Conservation (phyloP, 2,888 invertebrate species). For the Tyria jacobaeae region DNA sequence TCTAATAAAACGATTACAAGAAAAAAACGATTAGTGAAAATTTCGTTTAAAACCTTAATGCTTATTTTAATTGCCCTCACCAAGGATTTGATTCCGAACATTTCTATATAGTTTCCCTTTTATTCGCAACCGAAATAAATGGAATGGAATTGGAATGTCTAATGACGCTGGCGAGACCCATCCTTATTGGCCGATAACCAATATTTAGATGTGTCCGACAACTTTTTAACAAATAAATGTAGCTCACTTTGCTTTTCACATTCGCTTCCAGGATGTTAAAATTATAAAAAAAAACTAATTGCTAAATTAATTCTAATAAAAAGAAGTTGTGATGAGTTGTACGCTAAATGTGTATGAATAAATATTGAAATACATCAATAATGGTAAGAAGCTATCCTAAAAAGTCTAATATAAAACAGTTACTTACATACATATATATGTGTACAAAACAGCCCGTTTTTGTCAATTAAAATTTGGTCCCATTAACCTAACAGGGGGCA, state of each 20-base stretch:
- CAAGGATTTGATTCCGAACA: conserved; percentile 28
- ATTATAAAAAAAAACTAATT: neutral
- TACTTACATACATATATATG: no score
- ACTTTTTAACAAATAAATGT: conserved; percentile 49
- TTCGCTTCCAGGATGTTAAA: neutral
- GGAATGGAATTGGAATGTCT: conserved; percentile 40
- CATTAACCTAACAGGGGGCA: no score
- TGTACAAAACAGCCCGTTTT: no score
- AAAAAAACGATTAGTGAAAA: neutral
- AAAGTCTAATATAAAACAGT: no score
- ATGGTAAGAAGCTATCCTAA: neutral
- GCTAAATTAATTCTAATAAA: neutral
- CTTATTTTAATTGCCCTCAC: conserved; percentile 27
- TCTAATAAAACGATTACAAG: no score
- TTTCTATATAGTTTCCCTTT: conserved; percentile 36
- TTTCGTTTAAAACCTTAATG: conserved; percentile 11
- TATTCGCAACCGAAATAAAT: conserved; percentile 41
- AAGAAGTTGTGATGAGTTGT: neutral
- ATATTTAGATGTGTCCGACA: conserved; percentile 52
- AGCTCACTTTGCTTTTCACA: conserved; percentile 44
- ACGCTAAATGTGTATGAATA: neutral
- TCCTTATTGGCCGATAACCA: conserved; percentile 58
- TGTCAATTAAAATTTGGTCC: no score
- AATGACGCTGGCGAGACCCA: conserved; percentile 33
- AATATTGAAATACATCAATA: neutral